These are phyloP conservation scores for Nephila pilipes DNA, from an alignment of 1,140 invertebrate species.

Conservation along the genomic window DNA sequence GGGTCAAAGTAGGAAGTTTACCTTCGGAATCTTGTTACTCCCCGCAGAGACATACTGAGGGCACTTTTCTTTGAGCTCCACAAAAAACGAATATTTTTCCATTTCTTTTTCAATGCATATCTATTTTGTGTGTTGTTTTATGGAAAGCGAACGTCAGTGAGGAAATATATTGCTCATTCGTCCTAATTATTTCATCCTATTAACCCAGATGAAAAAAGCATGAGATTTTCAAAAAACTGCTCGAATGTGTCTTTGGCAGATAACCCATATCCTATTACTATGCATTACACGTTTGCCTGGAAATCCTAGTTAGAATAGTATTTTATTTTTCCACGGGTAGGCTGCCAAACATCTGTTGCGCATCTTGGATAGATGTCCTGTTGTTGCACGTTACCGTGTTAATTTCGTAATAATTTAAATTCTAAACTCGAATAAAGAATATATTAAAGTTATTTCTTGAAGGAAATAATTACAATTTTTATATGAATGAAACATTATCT, in stretches of 20 bases:
- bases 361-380: neutral
- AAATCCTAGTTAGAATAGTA: slow-evolving; percentile 32
- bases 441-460: neutral
- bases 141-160: slow-evolving; percentile 42
- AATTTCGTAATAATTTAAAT: neutral
- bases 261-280: slow-evolving; percentile 31
- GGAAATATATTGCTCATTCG: slow-evolving; percentile 45
- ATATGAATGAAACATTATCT: neutral
- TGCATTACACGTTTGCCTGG: slow-evolving; percentile 6
- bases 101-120: slow-evolving; percentile 34
- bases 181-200: slow-evolving; percentile 72
- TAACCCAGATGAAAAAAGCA: slow-evolving; percentile 46
- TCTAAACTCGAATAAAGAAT: neutral
- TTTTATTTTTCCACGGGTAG: neutral
- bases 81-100: slow-evolving; percentile 36
- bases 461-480: slow-evolving; percentile 6
- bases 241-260: slow-evolving; percentile 15
- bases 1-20: slow-evolving; percentile 71
- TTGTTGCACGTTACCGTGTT: neutral
- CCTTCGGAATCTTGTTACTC: slow-evolving; percentile 38
- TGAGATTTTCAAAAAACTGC: slow-evolving; percentile 6
- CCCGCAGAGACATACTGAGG: slow-evolving; percentile 5
- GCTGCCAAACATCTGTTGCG: slow-evolving; percentile 29
- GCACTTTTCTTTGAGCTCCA: slow-evolving; percentile 27
- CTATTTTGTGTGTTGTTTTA: slow-evolving; percentile 34